These are phyloP conservation scores for Planiliza haematocheilus DNA, from an alignment of 2,113 vertebrate species.

Conservation along the genomic window DNA sequence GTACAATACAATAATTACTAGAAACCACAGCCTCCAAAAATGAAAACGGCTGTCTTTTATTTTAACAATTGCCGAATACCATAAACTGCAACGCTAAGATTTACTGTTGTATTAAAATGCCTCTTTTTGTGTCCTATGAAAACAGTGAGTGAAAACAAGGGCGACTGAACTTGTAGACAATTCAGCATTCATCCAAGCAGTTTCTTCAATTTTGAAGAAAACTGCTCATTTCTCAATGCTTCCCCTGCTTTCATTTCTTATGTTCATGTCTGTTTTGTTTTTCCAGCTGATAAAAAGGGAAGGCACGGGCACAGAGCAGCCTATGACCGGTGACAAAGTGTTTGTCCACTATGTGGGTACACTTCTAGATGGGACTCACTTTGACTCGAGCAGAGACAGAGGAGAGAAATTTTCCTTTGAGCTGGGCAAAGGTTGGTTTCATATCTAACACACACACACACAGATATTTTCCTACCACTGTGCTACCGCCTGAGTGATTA, in stretches of 20 bases:
- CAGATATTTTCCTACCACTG: too few relatives aligned
- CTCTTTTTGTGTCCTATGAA: too few relatives aligned
- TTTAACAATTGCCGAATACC: too few relatives aligned
- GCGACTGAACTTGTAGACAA: too few relatives aligned
- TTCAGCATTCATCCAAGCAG: too few relatives aligned
- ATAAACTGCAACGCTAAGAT: too few relatives aligned
- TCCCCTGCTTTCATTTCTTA: neutral
- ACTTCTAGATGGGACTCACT: conserved; percentile 92
- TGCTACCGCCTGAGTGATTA: neutral
- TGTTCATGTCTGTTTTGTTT: neutral
- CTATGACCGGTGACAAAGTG: conserved; percentile 96
- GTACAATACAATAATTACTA: too few relatives aligned
- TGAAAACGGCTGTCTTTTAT: too few relatives aligned
- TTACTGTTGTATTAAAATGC: too few relatives aligned
- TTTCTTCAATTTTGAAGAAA: too few relatives aligned
- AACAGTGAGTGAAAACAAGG: too few relatives aligned
- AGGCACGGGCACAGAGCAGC: conserved; percentile 88
- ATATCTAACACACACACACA: neutral
- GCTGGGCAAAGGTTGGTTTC: conserved; percentile 92
- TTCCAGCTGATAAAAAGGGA: conserved; percentile 91
- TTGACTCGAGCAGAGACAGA: conserved; percentile 95
- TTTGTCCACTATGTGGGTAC: conserved; percentile 96
- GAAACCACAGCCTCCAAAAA: too few relatives aligned
- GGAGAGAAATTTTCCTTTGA: conserved; percentile 95
- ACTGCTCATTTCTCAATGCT: neutral